A percentile compares a stretch with the other conserved stretches of the same genome.
These are phyloP conservation scores for Eilema sororculum DNA, from an alignment of 2,888 invertebrate genomes.

Conservation along the genomic window DNA sequence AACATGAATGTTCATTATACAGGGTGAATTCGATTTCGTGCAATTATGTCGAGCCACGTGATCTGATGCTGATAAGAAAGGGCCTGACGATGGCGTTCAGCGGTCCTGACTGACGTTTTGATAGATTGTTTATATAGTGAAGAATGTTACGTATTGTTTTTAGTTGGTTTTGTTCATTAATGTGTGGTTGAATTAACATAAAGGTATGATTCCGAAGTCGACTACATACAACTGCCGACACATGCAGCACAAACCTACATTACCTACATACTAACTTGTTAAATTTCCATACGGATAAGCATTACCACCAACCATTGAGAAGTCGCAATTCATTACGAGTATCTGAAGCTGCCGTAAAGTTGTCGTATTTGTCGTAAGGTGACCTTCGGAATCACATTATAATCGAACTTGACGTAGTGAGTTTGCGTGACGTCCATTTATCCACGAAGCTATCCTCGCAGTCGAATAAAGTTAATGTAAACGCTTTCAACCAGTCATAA, in stretches of 20 bases:
- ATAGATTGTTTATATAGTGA: not conserved
- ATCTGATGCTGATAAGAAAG: not conserved
- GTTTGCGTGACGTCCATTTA: not conserved
- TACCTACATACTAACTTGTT: too few species aligned
- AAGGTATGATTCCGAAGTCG: too few species aligned
- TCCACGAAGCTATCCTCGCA: not conserved
- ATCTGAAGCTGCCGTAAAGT: too few species aligned
- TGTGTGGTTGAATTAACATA: too few species aligned
- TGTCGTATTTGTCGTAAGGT: too few species aligned
- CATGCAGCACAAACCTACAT: too few species aligned
- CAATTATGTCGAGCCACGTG: not conserved
- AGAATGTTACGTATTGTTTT: not conserved
- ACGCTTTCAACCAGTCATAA: slow-evolving; percentile 3
- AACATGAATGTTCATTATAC: not conserved
- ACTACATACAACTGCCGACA: too few species aligned
- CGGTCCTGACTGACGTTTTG: not conserved
- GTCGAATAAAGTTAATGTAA: not conserved
- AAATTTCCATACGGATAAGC: too few species aligned
- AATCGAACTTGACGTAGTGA: not conserved
- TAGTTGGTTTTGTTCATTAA: too few species aligned
- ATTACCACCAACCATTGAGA: too few species aligned
- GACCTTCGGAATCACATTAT: too few species aligned
- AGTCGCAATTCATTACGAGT: too few species aligned
- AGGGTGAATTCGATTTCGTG: not conserved
- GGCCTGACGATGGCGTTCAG: not conserved